These are phyloP conservation scores for Ferrisia virgata DNA, from an alignment of 2,888 invertebrate species.

Conservation along the genomic window DNA sequence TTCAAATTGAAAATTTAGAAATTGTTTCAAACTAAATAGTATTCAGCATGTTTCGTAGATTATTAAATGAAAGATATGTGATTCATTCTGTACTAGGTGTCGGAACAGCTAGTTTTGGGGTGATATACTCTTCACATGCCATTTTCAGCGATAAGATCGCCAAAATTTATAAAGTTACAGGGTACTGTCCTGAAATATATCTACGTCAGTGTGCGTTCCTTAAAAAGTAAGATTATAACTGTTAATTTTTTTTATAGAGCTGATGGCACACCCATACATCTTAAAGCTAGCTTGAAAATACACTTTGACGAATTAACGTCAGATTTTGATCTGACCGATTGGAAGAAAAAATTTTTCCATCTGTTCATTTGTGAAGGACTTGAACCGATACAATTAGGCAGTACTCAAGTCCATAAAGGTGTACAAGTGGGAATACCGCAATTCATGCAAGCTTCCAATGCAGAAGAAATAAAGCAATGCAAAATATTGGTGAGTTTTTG, in stretches of 20 bases:
- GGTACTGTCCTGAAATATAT: not conserved
- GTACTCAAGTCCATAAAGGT: conserved; percentile 58
- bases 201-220: too few species aligned
- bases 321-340: conserved; percentile 44
- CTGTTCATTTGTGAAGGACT: conserved; percentile 69
- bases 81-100: not conserved
- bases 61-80: not conserved
- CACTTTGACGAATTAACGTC: conserved; percentile 37
- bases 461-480: not conserved
- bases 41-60: not conserved
- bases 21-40: not conserved
- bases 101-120: not conserved
- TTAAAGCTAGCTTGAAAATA: conserved; percentile 30
- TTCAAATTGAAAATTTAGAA: not conserved
- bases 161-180: conserved; percentile 38
- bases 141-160: not conserved
- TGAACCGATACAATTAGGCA: conserved; percentile 69
- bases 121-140: not conserved
- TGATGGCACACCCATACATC: not conserved
- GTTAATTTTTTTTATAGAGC: not conserved
- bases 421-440: conserved; percentile 70
- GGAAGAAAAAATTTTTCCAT: conserved; percentile 36
- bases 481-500: not conserved
- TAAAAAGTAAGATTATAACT: too few species aligned
- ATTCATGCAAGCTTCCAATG: conserved; percentile 57